These are phyloP conservation scores for Aquila chrysaetos DNA, from an alignment of 2,797 vertebrate genomes.

Conservation along the genomic window DNA sequence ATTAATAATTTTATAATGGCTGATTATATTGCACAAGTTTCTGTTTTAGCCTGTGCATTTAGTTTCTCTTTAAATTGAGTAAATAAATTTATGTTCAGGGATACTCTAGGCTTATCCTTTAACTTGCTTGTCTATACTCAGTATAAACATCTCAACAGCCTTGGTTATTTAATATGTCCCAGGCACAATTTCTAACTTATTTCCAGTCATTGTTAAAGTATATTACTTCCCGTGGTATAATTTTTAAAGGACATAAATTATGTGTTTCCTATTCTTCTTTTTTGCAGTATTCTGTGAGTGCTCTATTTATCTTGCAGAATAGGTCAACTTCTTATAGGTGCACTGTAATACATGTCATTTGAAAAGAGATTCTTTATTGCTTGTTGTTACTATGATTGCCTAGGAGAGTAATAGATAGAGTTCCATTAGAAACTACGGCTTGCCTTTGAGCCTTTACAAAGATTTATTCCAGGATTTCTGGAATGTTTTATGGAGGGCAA, in stretches of 20 bases:
- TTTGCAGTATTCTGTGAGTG: slow-evolving; percentile 4
- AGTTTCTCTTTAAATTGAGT: neutral
- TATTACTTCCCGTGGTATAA: slow-evolving; percentile 22
- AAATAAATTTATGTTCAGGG: neutral
- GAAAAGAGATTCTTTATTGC: slow-evolving; percentile 54
- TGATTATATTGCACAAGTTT: neutral
- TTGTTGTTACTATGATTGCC: slow-evolving; percentile 40
- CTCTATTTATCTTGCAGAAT: slow-evolving; percentile 41
- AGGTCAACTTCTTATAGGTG: slow-evolving; percentile 28
- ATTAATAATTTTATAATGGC: neutral
- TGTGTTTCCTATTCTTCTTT: slow-evolving; percentile 8
- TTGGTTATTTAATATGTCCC: slow-evolving; percentile 26
- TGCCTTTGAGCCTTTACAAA: slow-evolving; percentile 29
- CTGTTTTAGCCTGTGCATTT: neutral
- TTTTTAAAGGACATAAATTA: slow-evolving; percentile 42
- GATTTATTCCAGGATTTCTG: slow-evolving; percentile 5
- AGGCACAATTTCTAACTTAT: slow-evolving; percentile 32
- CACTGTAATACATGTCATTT: slow-evolving; percentile 23
- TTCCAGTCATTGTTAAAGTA: slow-evolving; percentile 28
- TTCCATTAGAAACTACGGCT: slow-evolving; percentile 32
- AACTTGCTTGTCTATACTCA: neutral
- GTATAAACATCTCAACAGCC: neutral
- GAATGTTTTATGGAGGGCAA: neutral
- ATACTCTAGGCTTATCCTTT: neutral
- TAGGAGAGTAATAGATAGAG: slow-evolving; percentile 36